phyloP scores from a whole-genome alignment of 2,797 vertebrate species.

The Paramormyrops hopkinsi region DNA sequence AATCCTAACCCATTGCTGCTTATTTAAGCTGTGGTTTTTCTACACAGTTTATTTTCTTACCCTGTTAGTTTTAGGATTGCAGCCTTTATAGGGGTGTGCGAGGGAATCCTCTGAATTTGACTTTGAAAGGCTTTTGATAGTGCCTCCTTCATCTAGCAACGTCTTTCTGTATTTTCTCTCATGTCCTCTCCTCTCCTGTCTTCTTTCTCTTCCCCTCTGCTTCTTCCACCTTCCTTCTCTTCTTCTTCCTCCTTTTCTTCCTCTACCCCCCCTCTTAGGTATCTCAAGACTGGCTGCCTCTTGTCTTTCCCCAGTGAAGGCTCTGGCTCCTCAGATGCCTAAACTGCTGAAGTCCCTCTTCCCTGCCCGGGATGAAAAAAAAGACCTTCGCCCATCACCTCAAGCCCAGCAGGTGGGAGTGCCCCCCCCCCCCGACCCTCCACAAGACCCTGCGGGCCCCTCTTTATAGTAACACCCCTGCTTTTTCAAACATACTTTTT shows the following conservation, averaged over 20 bases:
- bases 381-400: slow-evolving; percentile 72
- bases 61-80: background rate
- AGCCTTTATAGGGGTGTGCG: background rate
- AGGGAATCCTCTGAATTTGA: background rate
- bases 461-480: background rate
- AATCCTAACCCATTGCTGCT: background rate
- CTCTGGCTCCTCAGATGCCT: slow-evolving; percentile 94
- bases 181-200: slow-evolving; percentile 23
- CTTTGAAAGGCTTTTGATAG: background rate
- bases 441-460: background rate
- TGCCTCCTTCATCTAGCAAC: background rate
- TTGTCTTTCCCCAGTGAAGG: slow-evolving; percentile 88
- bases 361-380: slow-evolving; percentile 82
- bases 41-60: background rate
- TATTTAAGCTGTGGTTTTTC: background rate
- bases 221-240: background rate
- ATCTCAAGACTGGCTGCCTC: slow-evolving; percentile 77
- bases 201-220: slow-evolving; percentile 25
- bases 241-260: background rate
- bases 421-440: background rate
- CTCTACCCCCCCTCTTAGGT: slow-evolving; percentile 53
- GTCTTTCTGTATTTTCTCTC: background rate
- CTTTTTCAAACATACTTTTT: background rate
- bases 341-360: slow-evolving; percentile 96
- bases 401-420: slow-evolving; percentile 72